Base-by-base conservation (phyloP, 2,888 invertebrate genomes). In the Tinea trinotella region DNA sequence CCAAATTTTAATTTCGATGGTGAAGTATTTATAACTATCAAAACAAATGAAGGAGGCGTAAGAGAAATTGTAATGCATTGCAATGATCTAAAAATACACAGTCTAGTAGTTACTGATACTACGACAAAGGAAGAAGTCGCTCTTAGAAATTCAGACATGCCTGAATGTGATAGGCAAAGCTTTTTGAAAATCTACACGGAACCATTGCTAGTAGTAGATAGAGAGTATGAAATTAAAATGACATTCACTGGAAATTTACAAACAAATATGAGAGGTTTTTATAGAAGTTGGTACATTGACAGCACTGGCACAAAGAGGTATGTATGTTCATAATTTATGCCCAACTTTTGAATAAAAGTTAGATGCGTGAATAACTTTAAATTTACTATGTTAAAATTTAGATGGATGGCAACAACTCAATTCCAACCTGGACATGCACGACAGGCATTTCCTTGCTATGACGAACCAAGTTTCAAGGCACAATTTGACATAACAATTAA, bases 381-480 rank as follows among this genome's bases (percentile, higher is more conserved):
- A 49, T 15, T 10, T n/a, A n/a, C n/a, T n/a, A n/a, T n/a, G n/a
- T n/a, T n/a, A n/a, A n/a, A n/a, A n/a, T 67, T 22, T 61, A 94
- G 94, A 68, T 91, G 91, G 90, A 87, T 94, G 73, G 92, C 88
- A 1, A 90, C 92, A 4, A 95, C 94, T 0, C 94, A 95, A 64
- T 94, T 95, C 66, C 92, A 95, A 58, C 90, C 93, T 0, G 91
- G 91, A 0, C 90, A 93, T 63, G 94, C 94, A 0, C 88, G 94
- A 36, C 87, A 91, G 64, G 95, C 93, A 0, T 96, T 96, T 68
- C 96, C 96, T 4, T 95, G 95, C 70, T 94, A 94, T 65, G 96
- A 96, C 64, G 95, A 96, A 60, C 96, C 96, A 1, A 87, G 88
- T 12, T 92, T 93, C 66, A 95, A 95, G 68, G 92, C 95, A 0